Percentiles rank a stretch among this genome's conserved stretches.
Conservation (phyloP, 2,113 vertebrate genomes). For the Labrus mixtus region DNA sequence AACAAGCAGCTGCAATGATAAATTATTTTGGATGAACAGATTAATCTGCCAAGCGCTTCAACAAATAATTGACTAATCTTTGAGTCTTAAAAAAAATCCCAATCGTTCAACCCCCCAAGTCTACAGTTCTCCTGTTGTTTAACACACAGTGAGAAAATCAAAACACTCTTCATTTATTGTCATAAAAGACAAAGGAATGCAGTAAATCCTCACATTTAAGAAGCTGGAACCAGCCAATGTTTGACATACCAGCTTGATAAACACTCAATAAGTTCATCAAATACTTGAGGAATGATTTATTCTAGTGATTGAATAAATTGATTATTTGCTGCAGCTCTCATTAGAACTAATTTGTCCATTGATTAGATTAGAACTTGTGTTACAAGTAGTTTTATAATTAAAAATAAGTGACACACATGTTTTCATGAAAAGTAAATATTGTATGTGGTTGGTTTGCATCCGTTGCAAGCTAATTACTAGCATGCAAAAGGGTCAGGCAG, state of each 20-base stretch:
- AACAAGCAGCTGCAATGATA: background rate
- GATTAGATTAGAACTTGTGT: background rate
- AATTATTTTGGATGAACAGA: background rate
- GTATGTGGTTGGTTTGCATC: conserved; percentile 50
- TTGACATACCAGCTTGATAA: too few species aligned
- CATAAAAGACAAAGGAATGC: background rate
- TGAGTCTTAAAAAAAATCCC: background rate
- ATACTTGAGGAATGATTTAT: background rate
- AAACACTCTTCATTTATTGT: background rate
- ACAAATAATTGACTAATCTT: background rate
- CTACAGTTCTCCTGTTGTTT: too few species aligned
- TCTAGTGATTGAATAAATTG: background rate
- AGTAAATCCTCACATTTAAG: background rate
- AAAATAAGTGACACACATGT: conserved; percentile 15
- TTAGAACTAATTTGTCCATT: background rate
- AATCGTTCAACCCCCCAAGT: too few species aligned
- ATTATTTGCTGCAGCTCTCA: background rate
- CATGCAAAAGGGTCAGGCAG: conserved; percentile 68
- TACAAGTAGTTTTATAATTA: conserved; percentile 17
- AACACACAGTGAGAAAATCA: too few species aligned
- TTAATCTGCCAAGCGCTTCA: background rate
- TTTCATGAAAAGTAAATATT: conserved; percentile 54
- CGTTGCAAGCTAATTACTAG: conserved; percentile 75
- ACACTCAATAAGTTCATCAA: background rate
- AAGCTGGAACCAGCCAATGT: background rate